Conservation (phyloP, 2,113 vertebrate genomes). For the Butastur rufipennis region DNA sequence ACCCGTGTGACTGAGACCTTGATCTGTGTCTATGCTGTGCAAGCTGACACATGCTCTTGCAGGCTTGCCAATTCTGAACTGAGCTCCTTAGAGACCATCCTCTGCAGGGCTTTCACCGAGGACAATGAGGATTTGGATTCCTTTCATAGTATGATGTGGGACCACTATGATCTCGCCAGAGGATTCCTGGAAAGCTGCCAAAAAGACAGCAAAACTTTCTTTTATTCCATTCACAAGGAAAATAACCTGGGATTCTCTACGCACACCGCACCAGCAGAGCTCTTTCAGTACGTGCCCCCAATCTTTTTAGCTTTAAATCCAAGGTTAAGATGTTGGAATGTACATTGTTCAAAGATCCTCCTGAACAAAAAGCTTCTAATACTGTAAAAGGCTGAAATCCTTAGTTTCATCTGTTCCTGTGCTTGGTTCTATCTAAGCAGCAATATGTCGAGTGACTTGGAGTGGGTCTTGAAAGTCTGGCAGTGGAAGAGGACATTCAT, state of each 20-base stretch:
- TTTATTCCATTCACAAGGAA: slow-evolving; percentile 22
- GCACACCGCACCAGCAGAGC: neutral
- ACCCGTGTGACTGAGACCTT: neutral
- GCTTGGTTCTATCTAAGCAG: neutral
- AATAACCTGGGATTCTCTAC: slow-evolving; percentile 10
- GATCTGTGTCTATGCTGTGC: neutral
- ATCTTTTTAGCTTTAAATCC: neutral
- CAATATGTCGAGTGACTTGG: neutral
- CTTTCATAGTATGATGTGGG: neutral
- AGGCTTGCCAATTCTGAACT: neutral
- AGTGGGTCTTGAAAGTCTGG: neutral
- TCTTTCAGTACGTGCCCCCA: neutral
- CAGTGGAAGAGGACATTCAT: neutral
- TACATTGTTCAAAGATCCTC: neutral
- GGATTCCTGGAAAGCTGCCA: slow-evolving; percentile 20
- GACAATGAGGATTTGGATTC: neutral
- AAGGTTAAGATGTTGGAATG: slow-evolving; percentile 26
- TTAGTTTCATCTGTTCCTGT: neutral
- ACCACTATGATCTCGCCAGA: neutral
- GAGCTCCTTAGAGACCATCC: neutral
- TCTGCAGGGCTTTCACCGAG: neutral
- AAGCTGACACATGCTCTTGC: neutral
- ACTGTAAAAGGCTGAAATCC: neutral
- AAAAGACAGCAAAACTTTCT: slow-evolving; percentile 14
- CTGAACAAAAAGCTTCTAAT: slow-evolving; percentile 9